Evolutionary conservation across 2,113 vertebrate genomes (phyloP), one percentile per base, ranked within the genome.

Genomic region (Stomatorhinus ivindoensis): DNA sequence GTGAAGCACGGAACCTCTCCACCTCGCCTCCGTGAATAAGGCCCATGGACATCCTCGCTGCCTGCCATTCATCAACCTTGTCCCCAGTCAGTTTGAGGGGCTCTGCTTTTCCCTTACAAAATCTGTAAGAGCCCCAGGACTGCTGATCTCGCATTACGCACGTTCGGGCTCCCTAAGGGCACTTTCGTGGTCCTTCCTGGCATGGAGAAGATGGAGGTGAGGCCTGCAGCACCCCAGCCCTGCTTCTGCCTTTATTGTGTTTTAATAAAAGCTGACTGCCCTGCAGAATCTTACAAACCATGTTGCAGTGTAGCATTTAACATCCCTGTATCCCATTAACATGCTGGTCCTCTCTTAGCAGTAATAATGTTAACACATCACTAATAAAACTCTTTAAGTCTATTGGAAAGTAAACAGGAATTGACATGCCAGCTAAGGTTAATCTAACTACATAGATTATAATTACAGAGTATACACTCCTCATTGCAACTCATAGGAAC

Each of bases 1-100:
- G 90, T 89, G 94, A 92, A 89, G 3, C 89, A 84, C 89, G 80
- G 89, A 90, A 82, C 50, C 90, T 87, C 88, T 53, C 92, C 94
- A 93, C 94, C 90, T 88, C 94, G 94, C 95, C 94, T 95, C 91
- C 88, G 88, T 92, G 92, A 92, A 93, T 94, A 91, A 89, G 89
- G 82, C 27, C 27, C 35, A 91, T 86, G 89, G 93, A 94, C 90
- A 93, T 93, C 92, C 83, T 87, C 92, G 1, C 69, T 35, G 69
- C 69, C 73, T 95, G 94, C 95, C n/a, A 27, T 94, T 95, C 94
- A 95, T 95, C 93, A 88, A 92, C 91, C 90, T 89, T 88, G 83
- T 55, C 90, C 91, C 93, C 92, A 95, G 91, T 84, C 91, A 89
- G 87, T 46, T 76, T 27, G 15, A 13, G 31, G 10, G 69, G 27